A percentile compares a stretch with the other conserved stretches of the same genome.
Conservation (phyloP, 2,888 invertebrate genomes). For the Dynastes tityus region DNA sequence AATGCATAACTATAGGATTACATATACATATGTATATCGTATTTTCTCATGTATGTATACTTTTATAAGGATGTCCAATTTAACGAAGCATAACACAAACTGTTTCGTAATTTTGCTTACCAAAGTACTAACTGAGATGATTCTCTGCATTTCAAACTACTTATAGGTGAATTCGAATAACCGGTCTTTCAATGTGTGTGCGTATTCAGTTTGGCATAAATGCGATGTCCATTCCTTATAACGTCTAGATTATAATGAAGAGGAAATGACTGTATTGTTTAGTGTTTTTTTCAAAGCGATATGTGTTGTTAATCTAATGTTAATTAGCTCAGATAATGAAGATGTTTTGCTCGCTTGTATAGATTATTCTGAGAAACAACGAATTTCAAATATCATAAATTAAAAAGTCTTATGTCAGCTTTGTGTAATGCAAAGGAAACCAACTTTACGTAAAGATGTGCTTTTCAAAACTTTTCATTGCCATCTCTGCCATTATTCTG, state of each 20-base stretch:
- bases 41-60: not conserved
- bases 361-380: no score
- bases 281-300: constrained; percentile 6
- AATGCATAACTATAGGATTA: not conserved
- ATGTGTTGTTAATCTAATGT: not conserved
- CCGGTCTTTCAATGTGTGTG: constrained; percentile 45
- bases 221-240: constrained; percentile 39
- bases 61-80: no score
- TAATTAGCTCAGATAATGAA: constrained; percentile 25
- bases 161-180: constrained; percentile 48
- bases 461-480: no score
- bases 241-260: constrained; percentile 16
- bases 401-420: no score
- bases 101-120: constrained; percentile 46
- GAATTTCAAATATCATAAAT: no score
- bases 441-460: no score
- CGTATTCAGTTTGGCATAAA: not conserved
- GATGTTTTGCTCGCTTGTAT: not conserved
- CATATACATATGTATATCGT: not conserved
- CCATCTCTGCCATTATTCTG: no score
- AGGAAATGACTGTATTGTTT: constrained; percentile 44
- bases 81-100: constrained; percentile 25
- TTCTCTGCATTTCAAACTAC: constrained; percentile 42
- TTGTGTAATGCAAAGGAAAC: no score
- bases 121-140: constrained; percentile 49